Percentiles rank a stretch among this genome's conserved stretches.
Conservation (phyloP, 2,888 invertebrate species). For the Oxytorus armatus region DNA sequence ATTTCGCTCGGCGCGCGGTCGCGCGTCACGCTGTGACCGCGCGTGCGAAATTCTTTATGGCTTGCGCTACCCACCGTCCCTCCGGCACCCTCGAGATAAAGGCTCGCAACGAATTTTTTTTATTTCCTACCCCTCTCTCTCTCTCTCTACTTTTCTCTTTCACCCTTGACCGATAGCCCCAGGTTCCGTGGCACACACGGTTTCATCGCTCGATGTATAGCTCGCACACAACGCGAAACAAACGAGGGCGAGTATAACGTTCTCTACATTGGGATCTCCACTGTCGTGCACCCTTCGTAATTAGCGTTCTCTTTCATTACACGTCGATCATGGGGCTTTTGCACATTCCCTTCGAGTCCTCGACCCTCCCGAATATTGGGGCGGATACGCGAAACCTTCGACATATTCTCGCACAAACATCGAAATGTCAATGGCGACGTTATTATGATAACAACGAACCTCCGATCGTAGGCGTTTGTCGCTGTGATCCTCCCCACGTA, state of each 20-base stretch:
- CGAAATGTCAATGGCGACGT: conserved; percentile 2
- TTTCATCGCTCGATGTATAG: conserved; percentile 6
- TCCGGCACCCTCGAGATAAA: conserved; percentile 66
- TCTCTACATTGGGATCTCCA: conserved; percentile 30
- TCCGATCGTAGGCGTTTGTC: no score
- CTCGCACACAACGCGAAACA: conserved; percentile 14
- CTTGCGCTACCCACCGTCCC: conserved; percentile 47
- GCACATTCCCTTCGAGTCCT: conserved; percentile 27
- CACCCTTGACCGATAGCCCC: conserved; percentile 45
- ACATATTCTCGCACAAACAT: not conserved
- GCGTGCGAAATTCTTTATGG: conserved; percentile 67
- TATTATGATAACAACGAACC: no score
- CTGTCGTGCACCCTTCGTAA: conserved; percentile 56
- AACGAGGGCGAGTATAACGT: conserved; percentile 50
- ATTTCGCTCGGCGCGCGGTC: conserved; percentile 65
- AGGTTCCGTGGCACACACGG: conserved; percentile 17
- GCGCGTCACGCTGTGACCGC: conserved; percentile 65
- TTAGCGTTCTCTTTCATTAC: conserved; percentile 65
- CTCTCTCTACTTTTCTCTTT: conserved; percentile 35
- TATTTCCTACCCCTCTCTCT: conserved; percentile 34
- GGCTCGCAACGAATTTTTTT: conserved; percentile 64
- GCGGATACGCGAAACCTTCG: not conserved
- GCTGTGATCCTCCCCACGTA: no score
- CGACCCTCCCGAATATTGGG: not conserved
- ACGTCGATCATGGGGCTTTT: conserved; percentile 59